A percentile compares a stretch with the other conserved stretches of the same genome.
These are phyloP conservation scores for Scortum barcoo DNA, from an alignment of 2,113 vertebrate species.

Conservation along the genomic window DNA sequence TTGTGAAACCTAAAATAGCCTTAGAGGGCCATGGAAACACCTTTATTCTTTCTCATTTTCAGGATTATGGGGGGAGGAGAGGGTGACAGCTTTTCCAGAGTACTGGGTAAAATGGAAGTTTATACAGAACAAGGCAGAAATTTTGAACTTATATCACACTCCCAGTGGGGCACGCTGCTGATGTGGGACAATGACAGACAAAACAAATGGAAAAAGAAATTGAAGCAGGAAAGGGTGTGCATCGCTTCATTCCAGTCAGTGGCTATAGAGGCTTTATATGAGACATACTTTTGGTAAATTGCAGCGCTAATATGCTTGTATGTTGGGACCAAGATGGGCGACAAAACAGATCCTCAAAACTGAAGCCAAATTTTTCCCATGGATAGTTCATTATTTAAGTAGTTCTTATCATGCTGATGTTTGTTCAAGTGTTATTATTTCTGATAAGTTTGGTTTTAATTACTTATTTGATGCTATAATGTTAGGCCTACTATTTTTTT, in stretches of 20 bases:
- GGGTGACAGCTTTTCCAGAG: neutral
- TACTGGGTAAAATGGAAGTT: conserved; percentile 12
- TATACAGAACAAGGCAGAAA: neutral
- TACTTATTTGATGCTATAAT: too few species aligned
- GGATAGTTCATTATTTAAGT: too few species aligned
- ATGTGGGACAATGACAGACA: neutral
- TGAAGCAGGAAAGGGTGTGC: neutral
- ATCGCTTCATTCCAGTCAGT: neutral
- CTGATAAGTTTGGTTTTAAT: too few species aligned
- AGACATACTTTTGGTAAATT: neutral
- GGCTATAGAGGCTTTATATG: neutral
- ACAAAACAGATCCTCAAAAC: too few species aligned
- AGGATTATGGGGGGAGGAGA: neutral
- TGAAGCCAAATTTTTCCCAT: too few species aligned
- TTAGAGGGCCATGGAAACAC: neutral
- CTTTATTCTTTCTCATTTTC: conserved; percentile 14
- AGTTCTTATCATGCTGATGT: too few species aligned
- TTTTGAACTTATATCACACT: conserved; percentile 16
- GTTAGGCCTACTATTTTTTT: too few species aligned
- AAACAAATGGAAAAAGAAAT: conserved; percentile 2
- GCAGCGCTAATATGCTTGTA: neutral
- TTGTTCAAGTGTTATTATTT: too few species aligned
- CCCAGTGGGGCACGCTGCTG: neutral
- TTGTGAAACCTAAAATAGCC: neutral
- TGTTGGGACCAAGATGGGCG: too few species aligned